Evolutionary conservation across 2,113 vertebrate genomes (phyloP), one percentile per base, ranked within the genome.

Genomic region (Rhadina sibilatrix): DNA sequence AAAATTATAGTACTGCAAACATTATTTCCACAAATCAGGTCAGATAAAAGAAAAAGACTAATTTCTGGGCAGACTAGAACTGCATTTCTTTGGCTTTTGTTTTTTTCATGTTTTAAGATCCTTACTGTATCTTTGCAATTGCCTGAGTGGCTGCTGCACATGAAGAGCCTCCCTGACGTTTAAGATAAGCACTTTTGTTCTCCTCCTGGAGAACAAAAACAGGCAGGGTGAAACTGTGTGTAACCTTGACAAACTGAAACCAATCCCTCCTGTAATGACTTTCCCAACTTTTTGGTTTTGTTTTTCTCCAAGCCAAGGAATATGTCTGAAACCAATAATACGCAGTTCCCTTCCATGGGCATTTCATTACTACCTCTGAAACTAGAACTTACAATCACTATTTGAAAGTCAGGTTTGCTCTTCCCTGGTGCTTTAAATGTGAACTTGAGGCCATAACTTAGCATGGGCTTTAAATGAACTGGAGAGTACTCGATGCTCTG

Each of bases 181-280:
- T 64, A 46, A 87, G 95, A 76, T 60, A 88, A 81, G 47, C 78
- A 84, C 68, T n/a, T n/a, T n/a, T 95, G 40, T 15, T 40, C 13
- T 40, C 66, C 89, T 93, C 50, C 83, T 91, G 63, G 40, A 95
- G 71, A 96, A 33, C 71, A 76, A 83, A 85, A 83, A 54, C 77
- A 85, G 54, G 30, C 86, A 74, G 90, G 84, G 47, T 16, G 5
- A 93, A 71, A 44, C 88, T 93, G 50, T 6, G 40, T 33, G 69
- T 85, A 94, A 96, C 80, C 78, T 61, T 80, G 35, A 65, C 56
- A 91, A 87, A 85, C 88, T 78, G 63, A 83, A 95, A 63, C 79
- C 69, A 93, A 90, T 95, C 84, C 69, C 57, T 93, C 54, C 79
- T 77, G 59, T 69, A 83, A 93, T 38, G 68, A 77, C 59, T 94